Evolutionary conservation across 2,888 invertebrate genomes (phyloP).

Genomic region (Panopea generosa): DNA sequence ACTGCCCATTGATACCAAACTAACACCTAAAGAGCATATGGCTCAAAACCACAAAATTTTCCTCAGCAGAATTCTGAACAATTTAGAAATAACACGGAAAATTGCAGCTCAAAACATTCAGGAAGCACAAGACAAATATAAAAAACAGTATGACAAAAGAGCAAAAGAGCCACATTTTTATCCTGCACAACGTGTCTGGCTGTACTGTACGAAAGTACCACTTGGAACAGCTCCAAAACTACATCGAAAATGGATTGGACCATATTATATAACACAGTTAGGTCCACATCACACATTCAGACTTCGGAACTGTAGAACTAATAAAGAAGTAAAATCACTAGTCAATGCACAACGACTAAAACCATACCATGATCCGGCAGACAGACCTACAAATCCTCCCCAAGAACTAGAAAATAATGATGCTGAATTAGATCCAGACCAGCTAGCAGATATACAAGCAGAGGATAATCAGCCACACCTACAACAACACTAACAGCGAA

Average conservation of each 20-base stretch:
- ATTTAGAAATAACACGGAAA: slow-evolving; percentile 27
- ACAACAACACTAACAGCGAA: too few species aligned
- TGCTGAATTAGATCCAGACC: slow-evolving; percentile 15
- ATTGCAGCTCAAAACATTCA: slow-evolving; percentile 29
- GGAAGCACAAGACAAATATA: slow-evolving; percentile 34
- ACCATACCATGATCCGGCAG: slow-evolving; percentile 32
- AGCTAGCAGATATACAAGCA: too few species aligned
- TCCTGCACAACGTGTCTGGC: slow-evolving; percentile 40
- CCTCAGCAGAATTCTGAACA: too few species aligned
- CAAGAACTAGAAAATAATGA: slow-evolving; percentile 10
- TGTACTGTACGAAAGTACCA: too few species aligned
- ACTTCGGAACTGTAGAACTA: slow-evolving; percentile 6
- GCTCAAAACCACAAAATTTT: slow-evolving; percentile 5
- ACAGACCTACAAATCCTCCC: slow-evolving; percentile 44
- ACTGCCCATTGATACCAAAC: too few species aligned
- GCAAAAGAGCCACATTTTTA: slow-evolving; percentile 22
- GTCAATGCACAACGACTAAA: slow-evolving; percentile 40
- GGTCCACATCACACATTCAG: slow-evolving; percentile 35
- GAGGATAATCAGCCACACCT: too few species aligned
- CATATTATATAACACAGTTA: slow-evolving; percentile 28
- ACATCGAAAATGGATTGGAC: too few species aligned
- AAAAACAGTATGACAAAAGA: slow-evolving; percentile 47
- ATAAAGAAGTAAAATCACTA: slow-evolving; percentile 23
- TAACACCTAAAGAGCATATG: slow-evolving; percentile 27
- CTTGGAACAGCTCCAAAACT: slow-evolving; percentile 7